Conservation (phyloP, 2,113 vertebrate species). For the Stegastes partitus region DNA sequence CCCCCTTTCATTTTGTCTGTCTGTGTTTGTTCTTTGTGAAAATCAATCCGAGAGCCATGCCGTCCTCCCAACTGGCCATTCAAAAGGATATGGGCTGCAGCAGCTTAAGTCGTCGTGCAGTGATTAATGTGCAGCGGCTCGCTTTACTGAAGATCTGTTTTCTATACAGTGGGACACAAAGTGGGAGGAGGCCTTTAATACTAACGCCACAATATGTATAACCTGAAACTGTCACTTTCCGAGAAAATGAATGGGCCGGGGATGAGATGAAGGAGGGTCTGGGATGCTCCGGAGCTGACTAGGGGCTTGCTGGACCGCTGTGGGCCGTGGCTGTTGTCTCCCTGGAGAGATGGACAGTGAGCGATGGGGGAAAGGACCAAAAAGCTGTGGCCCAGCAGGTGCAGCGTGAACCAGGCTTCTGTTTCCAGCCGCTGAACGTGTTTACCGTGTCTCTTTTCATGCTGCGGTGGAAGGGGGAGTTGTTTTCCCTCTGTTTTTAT, state of each 20-base stretch:
- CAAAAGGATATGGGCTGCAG: slow-evolving; percentile 56
- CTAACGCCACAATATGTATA: slow-evolving; percentile 70
- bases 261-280: slow-evolving; percentile 44
- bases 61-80: slow-evolving; percentile 64
- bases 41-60: slow-evolving; percentile 69
- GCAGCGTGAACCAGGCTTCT: slow-evolving; percentile 51
- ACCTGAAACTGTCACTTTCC: slow-evolving; percentile 80
- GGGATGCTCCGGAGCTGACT: slow-evolving; percentile 30
- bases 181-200: slow-evolving; percentile 67
- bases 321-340: slow-evolving; percentile 54
- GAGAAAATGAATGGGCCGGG: slow-evolving; percentile 71
- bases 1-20: slow-evolving; percentile 41
- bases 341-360: slow-evolving; percentile 65
- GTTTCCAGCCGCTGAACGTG: slow-evolving; percentile 60
- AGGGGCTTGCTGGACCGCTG: slow-evolving; percentile 35
- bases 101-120: slow-evolving; percentile 51
- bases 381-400: slow-evolving; percentile 64
- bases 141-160: slow-evolving; percentile 66
- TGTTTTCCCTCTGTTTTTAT: background rate
- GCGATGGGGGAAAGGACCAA: slow-evolving; percentile 45
- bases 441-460: slow-evolving; percentile 23
- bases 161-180: slow-evolving; percentile 46
- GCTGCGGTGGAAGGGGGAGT: slow-evolving; percentile 28
- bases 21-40: slow-evolving; percentile 60
- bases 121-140: slow-evolving; percentile 74